Base-by-base conservation (phyloP, 92 coral and sea anemone genomes). In the Zoanthus gigantus region DNA sequence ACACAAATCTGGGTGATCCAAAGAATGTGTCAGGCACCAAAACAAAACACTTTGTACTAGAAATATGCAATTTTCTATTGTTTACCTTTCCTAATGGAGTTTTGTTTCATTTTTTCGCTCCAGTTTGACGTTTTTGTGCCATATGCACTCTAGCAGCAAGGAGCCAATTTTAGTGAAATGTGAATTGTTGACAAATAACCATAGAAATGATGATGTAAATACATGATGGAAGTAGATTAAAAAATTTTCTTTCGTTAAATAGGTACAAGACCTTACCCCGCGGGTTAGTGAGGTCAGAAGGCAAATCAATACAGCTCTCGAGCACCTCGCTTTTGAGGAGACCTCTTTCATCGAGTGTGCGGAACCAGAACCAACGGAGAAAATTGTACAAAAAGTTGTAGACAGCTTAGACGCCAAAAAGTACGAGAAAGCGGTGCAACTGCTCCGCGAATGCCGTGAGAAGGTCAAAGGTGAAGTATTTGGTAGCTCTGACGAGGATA, bases 401-500 rank as follows among this genome's bases (percentile, higher is more conserved):
- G 93, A 94, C 29, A 88, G 88, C 76, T 94, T 97, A 5, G 72
- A 83, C 56, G 74, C 78, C 83, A 92, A 89, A 57, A 94, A 97
- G 66, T 84, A 87, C 17, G 98, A 97, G 68, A 89, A 88, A 31
- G 96, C 98, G 32, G 92, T 97, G 7, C 92, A 91, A 78, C 91
- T 96, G 28, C 68, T 97, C 53, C 91, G 96, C 63, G 92, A 87
- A 2, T 92, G 89, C 83, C 89, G 98, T 18, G 96, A 92, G 54
- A 91, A 86, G 79, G 84, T 95, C 44, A 92, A 89, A 4, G 93
- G 93, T 5, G 95, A 93, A 30, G 74, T 74, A 61, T 90, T 91
- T 58, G 96, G 95, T 13, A 84, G 73, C 11, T 92, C 97, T 2
- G 98, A 95, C 48, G 97, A 95, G 75, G 98, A 97, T 87, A 94